A percentile compares a stretch with the other conserved stretches of the same genome.
phyloP scores from a whole-genome alignment of 2,888 invertebrate genomes.

The Stenichneumon culpator region DNA sequence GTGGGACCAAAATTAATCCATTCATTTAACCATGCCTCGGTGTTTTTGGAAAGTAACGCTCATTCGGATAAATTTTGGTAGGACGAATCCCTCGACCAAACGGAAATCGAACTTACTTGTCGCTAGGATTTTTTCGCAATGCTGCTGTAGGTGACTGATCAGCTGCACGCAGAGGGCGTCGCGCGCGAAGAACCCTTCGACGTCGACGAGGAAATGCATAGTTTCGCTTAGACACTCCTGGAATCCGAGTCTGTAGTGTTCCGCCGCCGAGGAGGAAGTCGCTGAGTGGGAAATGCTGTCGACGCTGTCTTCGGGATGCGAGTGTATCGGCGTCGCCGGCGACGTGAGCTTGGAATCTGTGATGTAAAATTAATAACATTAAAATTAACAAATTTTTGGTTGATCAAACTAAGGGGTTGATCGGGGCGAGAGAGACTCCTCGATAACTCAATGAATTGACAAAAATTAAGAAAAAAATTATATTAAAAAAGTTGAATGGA shows the following conservation, averaged over 20 bases:
- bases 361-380: constrained; percentile 48
- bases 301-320: constrained; percentile 83
- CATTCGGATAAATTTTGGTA: neutral
- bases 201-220: constrained; percentile 95
- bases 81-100: no score
- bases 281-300: constrained; percentile 81
- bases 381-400: neutral
- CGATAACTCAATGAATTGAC: no score
- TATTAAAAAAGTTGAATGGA: neutral
- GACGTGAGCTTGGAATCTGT: constrained; percentile 79
- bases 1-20: neutral
- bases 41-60: neutral
- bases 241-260: constrained; percentile 93
- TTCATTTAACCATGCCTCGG: neutral
- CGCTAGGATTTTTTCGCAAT: constrained; percentile 89
- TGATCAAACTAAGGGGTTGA: neutral
- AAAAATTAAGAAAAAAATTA: no score
- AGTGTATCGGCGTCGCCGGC: constrained; percentile 77
- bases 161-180: constrained; percentile 94
- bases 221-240: constrained; percentile 96
- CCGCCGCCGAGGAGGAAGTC: constrained; percentile 81
- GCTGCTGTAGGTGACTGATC: constrained; percentile 93
- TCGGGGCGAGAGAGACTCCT: no score
- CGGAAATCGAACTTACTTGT: constrained; percentile 81
- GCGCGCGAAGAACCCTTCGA: constrained; percentile 92